phyloP scores from a whole-genome alignment of 2,888 invertebrate species.

The Hirtodrosophila alboralis region DNA sequence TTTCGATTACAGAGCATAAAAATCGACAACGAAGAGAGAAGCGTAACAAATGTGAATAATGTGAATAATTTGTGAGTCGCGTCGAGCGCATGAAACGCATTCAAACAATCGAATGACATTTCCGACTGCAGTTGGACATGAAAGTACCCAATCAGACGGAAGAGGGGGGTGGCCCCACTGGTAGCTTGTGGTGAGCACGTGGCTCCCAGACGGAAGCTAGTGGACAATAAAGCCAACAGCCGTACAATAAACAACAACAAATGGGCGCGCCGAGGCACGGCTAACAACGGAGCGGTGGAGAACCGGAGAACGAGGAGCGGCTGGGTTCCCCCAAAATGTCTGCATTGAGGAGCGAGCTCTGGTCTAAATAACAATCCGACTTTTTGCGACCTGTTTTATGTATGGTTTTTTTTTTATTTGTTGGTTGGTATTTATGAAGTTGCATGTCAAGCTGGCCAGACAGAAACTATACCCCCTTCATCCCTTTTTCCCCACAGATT shows the following conservation, averaged over 20 bases:
- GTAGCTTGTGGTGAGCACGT: conserved; percentile 47
- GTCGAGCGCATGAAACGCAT: conserved; percentile 56
- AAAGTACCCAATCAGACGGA: conserved; percentile 19
- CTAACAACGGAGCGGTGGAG: background rate
- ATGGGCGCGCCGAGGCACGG: conserved; percentile 44
- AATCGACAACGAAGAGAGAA: conserved; percentile 1
- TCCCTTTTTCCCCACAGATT: background rate
- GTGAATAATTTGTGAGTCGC: conserved; percentile 51
- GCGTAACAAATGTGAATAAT: conserved; percentile 56
- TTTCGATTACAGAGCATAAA: background rate
- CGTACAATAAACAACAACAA: conserved; percentile 20
- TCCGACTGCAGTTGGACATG: conserved; percentile 69
- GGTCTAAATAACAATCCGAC: conserved; percentile 34
- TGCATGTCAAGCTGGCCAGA: conserved; percentile 53
- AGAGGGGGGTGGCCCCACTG: background rate
- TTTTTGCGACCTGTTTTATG: conserved; percentile 47
- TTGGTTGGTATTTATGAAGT: conserved; percentile 65
- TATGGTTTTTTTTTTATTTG: conserved; percentile 44
- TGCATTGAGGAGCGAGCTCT: conserved; percentile 31
- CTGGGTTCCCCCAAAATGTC: conserved; percentile 39
- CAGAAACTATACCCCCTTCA: background rate
- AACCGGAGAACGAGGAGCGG: conserved; percentile 35
- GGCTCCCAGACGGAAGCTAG: conserved; percentile 53
- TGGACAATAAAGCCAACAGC: conserved; percentile 39
- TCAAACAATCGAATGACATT: conserved; percentile 61